phyloP scores from a whole-genome alignment of 30 jellyfish, hydroid and myxozoan genomes.

The Cassiopea xamachana region DNA sequence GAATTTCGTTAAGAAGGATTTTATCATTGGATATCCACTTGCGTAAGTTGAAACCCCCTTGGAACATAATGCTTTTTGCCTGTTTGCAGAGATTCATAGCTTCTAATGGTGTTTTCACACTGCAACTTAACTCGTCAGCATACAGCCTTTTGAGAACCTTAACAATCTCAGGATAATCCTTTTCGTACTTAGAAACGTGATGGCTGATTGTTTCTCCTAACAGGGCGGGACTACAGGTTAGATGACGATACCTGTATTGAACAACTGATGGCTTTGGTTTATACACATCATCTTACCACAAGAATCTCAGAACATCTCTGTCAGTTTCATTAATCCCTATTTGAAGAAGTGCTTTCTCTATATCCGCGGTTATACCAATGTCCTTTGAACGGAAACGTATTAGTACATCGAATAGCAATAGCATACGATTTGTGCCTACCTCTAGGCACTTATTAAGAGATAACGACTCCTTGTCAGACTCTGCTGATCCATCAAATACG shows the following conservation, averaged over 20 bases:
- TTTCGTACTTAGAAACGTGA: conserved; percentile 22
- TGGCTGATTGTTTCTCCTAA: conserved; percentile 23
- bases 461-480: background rate
- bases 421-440: background rate
- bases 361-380: conserved; percentile 10
- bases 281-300: conserved; percentile 43
- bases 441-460: conserved; percentile 35
- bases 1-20: conserved; percentile 10
- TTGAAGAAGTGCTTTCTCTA: conserved; percentile 42
- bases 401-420: background rate
- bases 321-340: conserved; percentile 32
- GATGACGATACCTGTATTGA: conserved; percentile 4
- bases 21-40: conserved; percentile 74
- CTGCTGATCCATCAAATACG: conserved; percentile 43
- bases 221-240: conserved; percentile 35
- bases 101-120: conserved; percentile 24
- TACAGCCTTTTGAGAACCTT: conserved; percentile 12
- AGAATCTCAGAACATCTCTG: conserved; percentile 17
- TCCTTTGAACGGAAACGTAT: conserved; percentile 1
- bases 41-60: conserved; percentile 74
- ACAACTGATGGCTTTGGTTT: conserved; percentile 22
- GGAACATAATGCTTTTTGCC: conserved; percentile 23
- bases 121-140: conserved; percentile 23
- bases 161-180: conserved; percentile 25
- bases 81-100: conserved; percentile 22